These are phyloP conservation scores for Lineus longissimus DNA, from an alignment of 1,140 invertebrate genomes.

Conservation along the genomic window DNA sequence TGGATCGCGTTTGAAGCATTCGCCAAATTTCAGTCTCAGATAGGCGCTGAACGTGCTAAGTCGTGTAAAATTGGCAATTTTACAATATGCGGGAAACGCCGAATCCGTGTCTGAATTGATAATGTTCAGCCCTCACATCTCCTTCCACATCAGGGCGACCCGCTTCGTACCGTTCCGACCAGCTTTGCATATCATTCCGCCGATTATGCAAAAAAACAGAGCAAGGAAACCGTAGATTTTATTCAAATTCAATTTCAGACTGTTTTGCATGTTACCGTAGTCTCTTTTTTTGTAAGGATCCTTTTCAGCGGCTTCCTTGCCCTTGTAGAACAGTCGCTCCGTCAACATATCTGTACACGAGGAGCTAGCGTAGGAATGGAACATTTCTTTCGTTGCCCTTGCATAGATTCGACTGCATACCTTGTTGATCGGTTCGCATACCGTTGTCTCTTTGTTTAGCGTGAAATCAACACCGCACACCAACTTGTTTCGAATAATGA, in stretches of 20 bases:
- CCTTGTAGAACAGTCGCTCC: background rate
- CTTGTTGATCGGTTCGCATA: background rate
- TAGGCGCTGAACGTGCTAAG: background rate
- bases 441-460: background rate
- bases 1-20: background rate
- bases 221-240: background rate
- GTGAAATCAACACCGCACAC: background rate
- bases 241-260: background rate
- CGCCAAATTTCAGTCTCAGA: background rate
- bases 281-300: constrained; percentile 1
- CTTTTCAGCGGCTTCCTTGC: background rate
- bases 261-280: background rate
- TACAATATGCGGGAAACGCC: background rate
- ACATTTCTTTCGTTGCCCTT: background rate
- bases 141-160: background rate
- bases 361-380: background rate
- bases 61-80: background rate
- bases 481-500: background rate
- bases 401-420: background rate
- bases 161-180: background rate
- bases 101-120: background rate
- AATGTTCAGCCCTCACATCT: background rate
- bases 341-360: background rate
- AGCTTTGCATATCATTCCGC: background rate
- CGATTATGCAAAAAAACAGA: background rate